phyloP scores from a whole-genome alignment of 2,113 vertebrate genomes.

The Ellobius talpinus region DNA sequence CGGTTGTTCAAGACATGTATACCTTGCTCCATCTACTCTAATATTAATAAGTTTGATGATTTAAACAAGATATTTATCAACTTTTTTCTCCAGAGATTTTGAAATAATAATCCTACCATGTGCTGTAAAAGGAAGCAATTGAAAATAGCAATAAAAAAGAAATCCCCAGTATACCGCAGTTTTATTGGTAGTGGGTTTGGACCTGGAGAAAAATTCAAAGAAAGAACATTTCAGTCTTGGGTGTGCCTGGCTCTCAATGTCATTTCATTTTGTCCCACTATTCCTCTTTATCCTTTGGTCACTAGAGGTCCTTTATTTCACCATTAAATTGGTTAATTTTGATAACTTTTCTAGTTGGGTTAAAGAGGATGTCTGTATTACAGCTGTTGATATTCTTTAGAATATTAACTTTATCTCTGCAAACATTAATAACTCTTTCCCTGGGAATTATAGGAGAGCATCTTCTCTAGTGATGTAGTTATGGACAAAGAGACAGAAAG shows the following conservation, averaged over 20 bases:
- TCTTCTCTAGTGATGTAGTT: neutral
- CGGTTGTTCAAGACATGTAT: neutral
- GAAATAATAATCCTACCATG: neutral
- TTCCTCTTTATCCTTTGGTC: neutral
- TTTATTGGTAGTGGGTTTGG: neutral
- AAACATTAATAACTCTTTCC: neutral
- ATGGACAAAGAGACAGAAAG: neutral
- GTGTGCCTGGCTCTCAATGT: neutral
- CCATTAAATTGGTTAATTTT: neutral
- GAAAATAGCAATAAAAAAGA: neutral
- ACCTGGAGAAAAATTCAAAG: neutral
- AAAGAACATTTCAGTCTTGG: neutral
- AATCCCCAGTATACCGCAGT: neutral
- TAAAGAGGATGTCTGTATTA: neutral
- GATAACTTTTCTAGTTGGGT: neutral
- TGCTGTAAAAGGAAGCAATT: neutral
- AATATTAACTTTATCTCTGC: neutral
- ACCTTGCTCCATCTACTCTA: accelerated
- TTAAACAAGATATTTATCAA: neutral
- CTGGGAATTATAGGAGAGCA: neutral
- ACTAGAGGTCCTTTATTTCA: neutral
- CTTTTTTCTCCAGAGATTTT: neutral
- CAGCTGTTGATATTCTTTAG: neutral
- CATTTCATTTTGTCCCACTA: neutral
- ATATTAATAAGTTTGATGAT: neutral